phyloP scores from a whole-genome alignment of 2,888 invertebrate genomes.

The Beris morrisii region DNA sequence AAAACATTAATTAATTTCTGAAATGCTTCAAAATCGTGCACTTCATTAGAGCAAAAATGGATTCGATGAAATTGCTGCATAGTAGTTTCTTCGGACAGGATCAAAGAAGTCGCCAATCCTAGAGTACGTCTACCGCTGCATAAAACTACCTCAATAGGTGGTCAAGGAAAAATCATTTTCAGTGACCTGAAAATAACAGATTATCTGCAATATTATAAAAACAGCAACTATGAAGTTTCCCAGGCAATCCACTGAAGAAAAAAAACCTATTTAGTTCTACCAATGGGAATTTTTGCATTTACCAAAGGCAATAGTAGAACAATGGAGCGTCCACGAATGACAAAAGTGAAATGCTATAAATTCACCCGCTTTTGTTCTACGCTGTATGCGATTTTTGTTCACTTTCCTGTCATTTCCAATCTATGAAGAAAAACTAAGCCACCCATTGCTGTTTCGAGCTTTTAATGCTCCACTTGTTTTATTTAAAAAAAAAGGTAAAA shows the following conservation, averaged over 20 bases:
- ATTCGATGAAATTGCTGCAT: too few species aligned
- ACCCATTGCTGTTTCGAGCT: conserved; percentile 11
- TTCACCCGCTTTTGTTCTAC: conserved; percentile 32
- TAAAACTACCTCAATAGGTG: conserved; percentile 1
- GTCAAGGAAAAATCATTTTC: too few species aligned
- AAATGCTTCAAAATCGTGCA: too few species aligned
- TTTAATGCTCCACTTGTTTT: conserved; percentile 29
- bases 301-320: conserved; percentile 4
- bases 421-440: conserved; percentile 22
- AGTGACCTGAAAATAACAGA: too few species aligned
- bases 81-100: too few species aligned
- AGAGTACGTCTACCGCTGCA: background rate
- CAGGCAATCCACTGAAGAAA: background rate
- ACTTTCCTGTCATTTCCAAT: conserved; percentile 28
- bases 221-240: too few species aligned
- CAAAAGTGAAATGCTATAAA: conserved; percentile 32
- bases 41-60: too few species aligned
- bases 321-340: conserved; percentile 28
- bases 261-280: conserved; percentile 22
- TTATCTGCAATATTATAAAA: too few species aligned
- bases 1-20: too few species aligned
- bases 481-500: too few species aligned
- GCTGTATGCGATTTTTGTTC: conserved; percentile 10
- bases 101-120: too few species aligned
- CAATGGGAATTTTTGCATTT: conserved; percentile 27